Conservation (phyloP, 2,797 vertebrate species). For the Falco peregrinus region DNA sequence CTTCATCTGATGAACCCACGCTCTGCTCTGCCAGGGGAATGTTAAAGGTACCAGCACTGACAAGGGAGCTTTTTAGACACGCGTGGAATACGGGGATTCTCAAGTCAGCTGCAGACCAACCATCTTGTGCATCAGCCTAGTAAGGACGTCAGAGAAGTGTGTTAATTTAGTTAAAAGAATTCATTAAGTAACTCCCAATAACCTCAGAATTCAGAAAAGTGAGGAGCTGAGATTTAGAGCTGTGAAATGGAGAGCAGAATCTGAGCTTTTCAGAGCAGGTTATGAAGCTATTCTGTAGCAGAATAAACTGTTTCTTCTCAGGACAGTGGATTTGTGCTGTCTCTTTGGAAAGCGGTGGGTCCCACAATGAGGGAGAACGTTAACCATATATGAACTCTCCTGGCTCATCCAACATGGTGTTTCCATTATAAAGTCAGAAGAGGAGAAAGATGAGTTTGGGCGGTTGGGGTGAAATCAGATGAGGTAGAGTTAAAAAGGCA, state of each 20-base stretch:
- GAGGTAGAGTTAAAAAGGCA: neutral
- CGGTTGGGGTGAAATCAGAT: neutral
- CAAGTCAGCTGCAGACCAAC: neutral
- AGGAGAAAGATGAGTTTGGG: neutral
- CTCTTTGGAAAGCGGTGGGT: neutral
- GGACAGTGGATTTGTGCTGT: neutral
- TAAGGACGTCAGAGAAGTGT: neutral
- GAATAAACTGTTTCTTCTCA: neutral
- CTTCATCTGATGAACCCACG: neutral
- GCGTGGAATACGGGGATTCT: neutral
- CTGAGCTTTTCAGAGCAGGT: neutral
- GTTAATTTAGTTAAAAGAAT: neutral
- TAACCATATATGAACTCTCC: neutral
- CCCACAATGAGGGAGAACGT: neutral
- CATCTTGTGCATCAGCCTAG: neutral
- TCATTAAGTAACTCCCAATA: neutral
- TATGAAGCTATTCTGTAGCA: neutral
- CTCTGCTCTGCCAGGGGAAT: neutral
- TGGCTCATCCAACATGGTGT: neutral
- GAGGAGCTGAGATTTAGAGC: neutral
- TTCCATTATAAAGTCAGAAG: neutral
- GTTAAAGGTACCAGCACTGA: neutral
- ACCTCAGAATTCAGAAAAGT: neutral
- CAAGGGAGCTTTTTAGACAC: neutral
- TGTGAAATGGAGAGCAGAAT: neutral